These are phyloP conservation scores for Petrocephalus zakoni DNA, from an alignment of 2,113 vertebrate genomes.

Conservation along the genomic window DNA sequence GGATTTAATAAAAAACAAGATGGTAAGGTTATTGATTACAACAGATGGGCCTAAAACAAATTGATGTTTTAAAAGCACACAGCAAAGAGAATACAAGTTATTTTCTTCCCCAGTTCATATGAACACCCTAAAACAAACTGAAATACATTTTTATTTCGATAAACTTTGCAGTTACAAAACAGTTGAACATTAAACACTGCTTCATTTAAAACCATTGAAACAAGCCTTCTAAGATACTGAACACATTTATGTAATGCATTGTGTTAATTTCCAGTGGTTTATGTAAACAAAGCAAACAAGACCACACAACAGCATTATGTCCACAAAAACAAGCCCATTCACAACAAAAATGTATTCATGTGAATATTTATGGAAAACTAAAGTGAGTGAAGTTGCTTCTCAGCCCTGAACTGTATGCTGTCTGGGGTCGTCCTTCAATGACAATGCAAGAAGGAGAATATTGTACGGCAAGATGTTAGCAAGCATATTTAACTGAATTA, in stretches of 20 bases:
- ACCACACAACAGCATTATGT: neutral
- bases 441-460: neutral
- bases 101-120: constrained; percentile 87
- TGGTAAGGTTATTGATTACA: constrained; percentile 99
- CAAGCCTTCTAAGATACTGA: constrained; percentile 39
- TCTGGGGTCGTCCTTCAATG: neutral
- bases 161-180: constrained; percentile 75
- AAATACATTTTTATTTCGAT: constrained; percentile 81
- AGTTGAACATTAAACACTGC: constrained; percentile 57
- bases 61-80: constrained; percentile 92
- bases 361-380: neutral
- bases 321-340: neutral
- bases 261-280: neutral
- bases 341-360: neutral
- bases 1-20: constrained; percentile 99
- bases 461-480: neutral
- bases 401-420: neutral
- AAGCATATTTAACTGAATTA: neutral
- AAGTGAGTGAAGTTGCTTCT: neutral
- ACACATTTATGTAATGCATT: constrained; percentile 24
- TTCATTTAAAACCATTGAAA: constrained; percentile 50
- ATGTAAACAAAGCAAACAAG: constrained; percentile 23
- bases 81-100: constrained; percentile 99
- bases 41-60: constrained; percentile 95
- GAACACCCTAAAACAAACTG: constrained; percentile 78